Conservation (phyloP, 1,140 invertebrate species). For the Formica exsecta region DNA sequence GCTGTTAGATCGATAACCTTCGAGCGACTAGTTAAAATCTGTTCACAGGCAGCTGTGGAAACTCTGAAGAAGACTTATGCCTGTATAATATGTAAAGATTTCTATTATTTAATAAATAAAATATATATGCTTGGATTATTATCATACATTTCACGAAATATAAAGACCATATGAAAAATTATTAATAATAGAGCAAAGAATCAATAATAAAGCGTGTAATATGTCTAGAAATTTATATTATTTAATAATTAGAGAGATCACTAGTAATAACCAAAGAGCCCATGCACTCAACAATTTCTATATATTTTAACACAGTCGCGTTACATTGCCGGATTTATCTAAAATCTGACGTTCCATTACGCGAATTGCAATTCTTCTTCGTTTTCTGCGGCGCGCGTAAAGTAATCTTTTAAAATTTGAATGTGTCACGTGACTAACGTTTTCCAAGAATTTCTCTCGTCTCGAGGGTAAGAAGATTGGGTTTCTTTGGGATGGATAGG, state of each 20-base stretch:
- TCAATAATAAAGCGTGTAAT: too few relatives aligned
- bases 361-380: constrained; percentile 38
- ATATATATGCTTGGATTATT: not conserved
- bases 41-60: not conserved
- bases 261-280: not conserved
- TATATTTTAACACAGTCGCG: not conserved
- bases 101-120: constrained; percentile 9
- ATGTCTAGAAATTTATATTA: too few relatives aligned
- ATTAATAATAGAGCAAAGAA: not conserved
- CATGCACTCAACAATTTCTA: not conserved
- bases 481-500: constrained; percentile 75
- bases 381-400: constrained; percentile 2
- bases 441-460: constrained; percentile 67
- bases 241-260: not conserved
- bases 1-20: constrained; percentile 19
- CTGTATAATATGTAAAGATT: not conserved
- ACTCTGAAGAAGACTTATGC: not conserved
- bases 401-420: constrained; percentile 65
- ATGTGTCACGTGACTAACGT: constrained; percentile 71
- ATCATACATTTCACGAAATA: not conserved
- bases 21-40: not conserved
- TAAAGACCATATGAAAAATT: not conserved
- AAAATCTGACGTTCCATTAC: constrained; percentile 50
- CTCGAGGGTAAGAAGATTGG: constrained; percentile 71
- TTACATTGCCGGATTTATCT: constrained; percentile 21